Conservation (phyloP, 2,888 invertebrate species). For the Dioctria linearis region DNA sequence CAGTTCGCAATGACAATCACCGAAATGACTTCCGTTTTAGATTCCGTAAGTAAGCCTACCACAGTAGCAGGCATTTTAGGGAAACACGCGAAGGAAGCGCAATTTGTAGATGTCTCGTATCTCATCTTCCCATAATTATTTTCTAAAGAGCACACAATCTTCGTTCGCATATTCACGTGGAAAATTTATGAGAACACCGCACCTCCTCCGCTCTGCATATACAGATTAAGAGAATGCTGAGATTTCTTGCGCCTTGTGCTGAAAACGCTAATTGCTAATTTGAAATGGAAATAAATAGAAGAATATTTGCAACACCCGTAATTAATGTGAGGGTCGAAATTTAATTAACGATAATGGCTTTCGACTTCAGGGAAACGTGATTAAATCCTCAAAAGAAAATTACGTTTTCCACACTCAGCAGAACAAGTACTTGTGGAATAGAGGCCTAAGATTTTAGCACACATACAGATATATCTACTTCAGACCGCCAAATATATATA, state of each 20-base stretch:
- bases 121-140: constrained; percentile 15
- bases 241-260: constrained; percentile 27
- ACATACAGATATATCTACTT: neutral
- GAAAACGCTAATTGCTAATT: constrained; percentile 49
- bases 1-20: too few relatives aligned
- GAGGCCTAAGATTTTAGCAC: neutral
- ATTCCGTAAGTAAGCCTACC: constrained; percentile 27
- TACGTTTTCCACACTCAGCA: constrained; percentile 9
- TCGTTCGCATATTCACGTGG: constrained; percentile 39
- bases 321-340: constrained; percentile 50
- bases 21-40: constrained; percentile 3
- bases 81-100: constrained; percentile 24
- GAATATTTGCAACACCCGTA: constrained; percentile 47
- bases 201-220: neutral
- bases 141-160: constrained; percentile 20
- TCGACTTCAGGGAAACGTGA: constrained; percentile 46
- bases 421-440: neutral
- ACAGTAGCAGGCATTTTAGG: constrained; percentile 1
- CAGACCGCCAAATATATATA: constrained; percentile 32
- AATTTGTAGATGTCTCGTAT: constrained; percentile 24
- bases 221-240: constrained; percentile 25
- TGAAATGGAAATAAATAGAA: constrained; percentile 52
- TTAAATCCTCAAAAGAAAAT: constrained; percentile 50
- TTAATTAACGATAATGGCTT: constrained; percentile 52
- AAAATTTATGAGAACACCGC: constrained; percentile 40